Evolutionary conservation across 2,888 invertebrate species (phyloP).

Genomic region (Lasioglossum vierecki): DNA sequence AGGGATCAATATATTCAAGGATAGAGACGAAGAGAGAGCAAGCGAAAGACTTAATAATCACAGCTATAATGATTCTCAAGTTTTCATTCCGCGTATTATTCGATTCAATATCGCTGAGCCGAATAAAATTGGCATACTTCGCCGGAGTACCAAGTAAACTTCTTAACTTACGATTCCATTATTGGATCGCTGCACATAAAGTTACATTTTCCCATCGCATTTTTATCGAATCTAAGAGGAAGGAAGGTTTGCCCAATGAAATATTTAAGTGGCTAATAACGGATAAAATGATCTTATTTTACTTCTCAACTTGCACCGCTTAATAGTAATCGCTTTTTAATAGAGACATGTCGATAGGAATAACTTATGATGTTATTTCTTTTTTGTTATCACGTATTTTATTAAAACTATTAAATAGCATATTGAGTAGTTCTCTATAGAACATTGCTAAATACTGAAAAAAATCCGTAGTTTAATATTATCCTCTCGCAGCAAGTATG

Average conservation of each 20-base stretch:
- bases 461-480: not conserved
- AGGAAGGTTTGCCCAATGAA: not conserved
- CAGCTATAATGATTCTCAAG: not conserved
- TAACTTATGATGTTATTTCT: no score
- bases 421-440: no score
- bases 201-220: not conserved
- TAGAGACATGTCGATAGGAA: no score
- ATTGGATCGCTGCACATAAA: not conserved
- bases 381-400: no score
- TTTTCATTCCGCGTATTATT: conserved; percentile 11
- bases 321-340: not conserved
- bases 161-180: not conserved
- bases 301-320: not conserved
- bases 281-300: not conserved
- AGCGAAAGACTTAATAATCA: conserved; percentile 20
- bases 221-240: not conserved
- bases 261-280: not conserved
- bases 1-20: conserved; percentile 11
- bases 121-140: not conserved
- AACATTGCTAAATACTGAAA: no score
- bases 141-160: not conserved
- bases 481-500: conserved; percentile 18
- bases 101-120: not conserved
- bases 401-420: no score
- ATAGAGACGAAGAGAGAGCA: not conserved